Base-by-base conservation (phyloP, 2,113 vertebrate genomes). In the Pleuronectes platessa region DNA sequence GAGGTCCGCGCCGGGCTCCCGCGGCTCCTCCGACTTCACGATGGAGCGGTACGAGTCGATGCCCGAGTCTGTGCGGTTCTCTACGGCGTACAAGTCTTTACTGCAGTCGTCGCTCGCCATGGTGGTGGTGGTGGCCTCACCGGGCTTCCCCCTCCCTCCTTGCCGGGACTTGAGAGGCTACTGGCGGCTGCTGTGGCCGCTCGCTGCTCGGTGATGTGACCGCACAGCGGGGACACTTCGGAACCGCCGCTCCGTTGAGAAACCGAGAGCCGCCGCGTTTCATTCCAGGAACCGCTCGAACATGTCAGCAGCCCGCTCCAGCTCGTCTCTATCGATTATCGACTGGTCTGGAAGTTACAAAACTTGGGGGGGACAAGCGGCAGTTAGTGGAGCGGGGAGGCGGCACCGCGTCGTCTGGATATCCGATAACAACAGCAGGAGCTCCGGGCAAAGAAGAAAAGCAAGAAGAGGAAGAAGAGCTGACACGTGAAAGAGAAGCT, bases 31-130 rank as follows among this genome's bases (percentile, higher is more conserved):
- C 0, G 88, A 78, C 87, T 92, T 92, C 51, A 78, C 55, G 0
- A 91, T 63, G n/a, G 91, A 93, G 61, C 65, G 83, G n/a, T 65
- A 90, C 27, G 92, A 93, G 7, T 93, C 93, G 15, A 94, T 91
- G 13, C 93, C 94, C 40, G 93, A 94, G 84, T 95, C 94, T 2
- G 72, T 81, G 81, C 92, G 89, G 68, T 23, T 90, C 2, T 95
- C 94, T 2, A 2, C 53, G 0, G 20, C 31, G 8, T 23, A 68
- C 78, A 77, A 40, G 3, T 90, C 78, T 82, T 95, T 93, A 49
- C 89, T 77, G 58, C 61, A 51, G 47, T 51, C 47, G 47, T 51
- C 88, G 65, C 84, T 88, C 77, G 90, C 76, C 94, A 95, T 95
- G 76, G 62, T 2, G 37, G 27, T 31, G 68, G n/a, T 24, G 55